phyloP scores from a whole-genome alignment of 2,113 vertebrate genomes.

The Rattus norvegicus region GRCr8 NC_086039.1:37987001-37987500 shows the following conservation, averaged over 20 bases:
- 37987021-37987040: neutral
- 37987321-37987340: neutral
- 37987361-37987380: neutral
- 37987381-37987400: neutral
- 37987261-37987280: neutral
- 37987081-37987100: constrained; percentile 42
- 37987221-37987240: neutral
- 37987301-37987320: neutral
- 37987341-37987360: too few relatives aligned
- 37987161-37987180: neutral
- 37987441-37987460: neutral
- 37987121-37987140: neutral
- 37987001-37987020: neutral
- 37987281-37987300: neutral
- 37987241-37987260: neutral
- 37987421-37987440: neutral
- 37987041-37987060: neutral
- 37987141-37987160: constrained; percentile 23
- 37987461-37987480: neutral
- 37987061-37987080: neutral
- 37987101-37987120: constrained; percentile 42
- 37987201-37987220: neutral
- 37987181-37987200: neutral
- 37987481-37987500: neutral
- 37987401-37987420: neutral